These are phyloP conservation scores for Nephrotoma appendiculata DNA, from an alignment of 2,888 invertebrate genomes.

Conservation along the genomic window DNA sequence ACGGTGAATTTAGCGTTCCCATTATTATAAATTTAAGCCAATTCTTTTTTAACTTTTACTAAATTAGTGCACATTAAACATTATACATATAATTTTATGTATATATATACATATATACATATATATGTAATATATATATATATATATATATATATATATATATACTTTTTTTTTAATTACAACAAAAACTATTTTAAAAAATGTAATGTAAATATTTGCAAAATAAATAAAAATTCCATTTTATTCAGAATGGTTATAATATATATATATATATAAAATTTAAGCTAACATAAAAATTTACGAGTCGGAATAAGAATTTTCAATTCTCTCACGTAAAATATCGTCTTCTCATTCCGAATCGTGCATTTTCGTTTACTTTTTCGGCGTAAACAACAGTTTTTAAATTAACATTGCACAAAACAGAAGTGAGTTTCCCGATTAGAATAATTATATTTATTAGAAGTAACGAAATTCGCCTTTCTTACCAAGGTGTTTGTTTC, in stretches of 20 bases:
- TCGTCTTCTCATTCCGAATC: neutral
- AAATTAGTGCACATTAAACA: neutral
- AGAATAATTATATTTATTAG: constrained; percentile 33
- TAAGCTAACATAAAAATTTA: neutral
- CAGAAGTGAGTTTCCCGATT: neutral
- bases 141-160: neutral
- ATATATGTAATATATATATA: neutral
- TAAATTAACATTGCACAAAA: constrained; percentile 1
- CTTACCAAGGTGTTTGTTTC: constrained; percentile 78
- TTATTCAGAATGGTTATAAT: neutral
- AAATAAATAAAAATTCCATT: neutral
- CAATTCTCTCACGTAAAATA: neutral
- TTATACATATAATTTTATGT: neutral
- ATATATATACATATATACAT: neutral
- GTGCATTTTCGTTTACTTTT: neutral
- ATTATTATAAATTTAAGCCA: neutral
- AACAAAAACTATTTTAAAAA: neutral
- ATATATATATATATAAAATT: neutral
- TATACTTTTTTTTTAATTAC: neutral
- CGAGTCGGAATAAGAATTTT: neutral
- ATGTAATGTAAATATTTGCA: neutral
- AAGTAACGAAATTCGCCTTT: constrained; percentile 92
- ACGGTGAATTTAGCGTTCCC: neutral
- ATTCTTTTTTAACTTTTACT: neutral
- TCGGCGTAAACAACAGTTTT: neutral